Evolutionary conservation across 2,888 invertebrate species (phyloP), one percentile per base, ranked within the genome.

Genomic region (Phortica okadai): DNA sequence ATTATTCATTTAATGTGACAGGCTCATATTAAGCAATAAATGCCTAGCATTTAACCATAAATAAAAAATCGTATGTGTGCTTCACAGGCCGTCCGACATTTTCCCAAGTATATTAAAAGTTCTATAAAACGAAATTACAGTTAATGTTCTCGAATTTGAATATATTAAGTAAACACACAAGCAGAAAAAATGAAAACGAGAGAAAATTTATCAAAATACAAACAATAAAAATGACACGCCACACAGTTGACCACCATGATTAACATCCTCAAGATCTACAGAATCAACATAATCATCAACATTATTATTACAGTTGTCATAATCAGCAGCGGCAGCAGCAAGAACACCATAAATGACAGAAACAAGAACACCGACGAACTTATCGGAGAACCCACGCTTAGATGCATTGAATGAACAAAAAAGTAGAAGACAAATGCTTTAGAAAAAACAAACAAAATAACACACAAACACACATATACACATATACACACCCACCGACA

Each of bases 131-230:
- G 14, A 50, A 50, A 50, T 50, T 50, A 50, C 50, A 50, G 8
- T 50, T 50, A 50, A 50, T 50, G 14, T 3, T 8, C 5, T 14
- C 50, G 14, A 50, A 69, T 69, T 69, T 69, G 69, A 50, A 69
- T 69, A 45, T 64, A 8, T 21, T 21, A 25, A 14, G 50, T 21
- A 11, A 16, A 59, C n/a, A 59, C n/a, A 59, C 59, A 59, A n/a
- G 1, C 59, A 10, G 21, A 66, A 25, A 25, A 62, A 44, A 66
- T 41, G 66, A 41, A 66, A 66, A 45, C 16, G 45, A 45, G 69
- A 45, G 16, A 69, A 69, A 69, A 69, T 69, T 69, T 69, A 69
- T 69, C 69, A 69, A 69, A 69, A 69, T 45, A 45, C 45, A 45
- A 69, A 69, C 69, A 69, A 69, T 42, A 66, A 66, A 66, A 33